Evolutionary conservation across 2,113 vertebrate species (phyloP).

Genomic region (Mesoclemmys tuberculata): DNA sequence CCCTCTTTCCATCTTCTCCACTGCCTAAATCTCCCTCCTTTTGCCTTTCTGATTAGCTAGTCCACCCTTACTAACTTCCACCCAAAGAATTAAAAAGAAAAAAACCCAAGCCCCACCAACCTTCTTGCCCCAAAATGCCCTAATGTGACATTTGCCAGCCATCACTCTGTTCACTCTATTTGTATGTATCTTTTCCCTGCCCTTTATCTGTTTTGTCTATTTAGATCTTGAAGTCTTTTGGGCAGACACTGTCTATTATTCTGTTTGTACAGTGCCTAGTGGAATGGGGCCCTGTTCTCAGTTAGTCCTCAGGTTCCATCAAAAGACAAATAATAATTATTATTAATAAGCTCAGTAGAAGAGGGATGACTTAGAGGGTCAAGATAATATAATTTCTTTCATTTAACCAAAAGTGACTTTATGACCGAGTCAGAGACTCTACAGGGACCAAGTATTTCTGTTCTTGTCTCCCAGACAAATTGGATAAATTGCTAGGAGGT

Average conservation of each 20-base stretch:
- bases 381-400: neutral
- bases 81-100: neutral
- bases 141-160: neutral
- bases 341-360: neutral
- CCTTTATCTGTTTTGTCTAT: neutral
- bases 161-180: neutral
- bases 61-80: neutral
- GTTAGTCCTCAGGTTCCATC: neutral
- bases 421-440: neutral
- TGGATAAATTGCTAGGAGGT: neutral
- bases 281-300: neutral
- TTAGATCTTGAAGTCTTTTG: neutral
- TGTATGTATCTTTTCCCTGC: neutral
- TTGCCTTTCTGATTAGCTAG: neutral
- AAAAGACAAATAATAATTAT: neutral
- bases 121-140: neutral
- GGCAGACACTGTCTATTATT: neutral
- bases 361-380: neutral
- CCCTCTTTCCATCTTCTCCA: neutral
- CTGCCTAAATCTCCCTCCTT: neutral
- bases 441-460: neutral
- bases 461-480: slow-evolving; percentile 11
- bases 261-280: neutral
- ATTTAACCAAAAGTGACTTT: neutral
- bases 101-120: neutral